Evolutionary conservation across 2,888 invertebrate genomes (phyloP).

Genomic region (Melinaea menophilus): DNA sequence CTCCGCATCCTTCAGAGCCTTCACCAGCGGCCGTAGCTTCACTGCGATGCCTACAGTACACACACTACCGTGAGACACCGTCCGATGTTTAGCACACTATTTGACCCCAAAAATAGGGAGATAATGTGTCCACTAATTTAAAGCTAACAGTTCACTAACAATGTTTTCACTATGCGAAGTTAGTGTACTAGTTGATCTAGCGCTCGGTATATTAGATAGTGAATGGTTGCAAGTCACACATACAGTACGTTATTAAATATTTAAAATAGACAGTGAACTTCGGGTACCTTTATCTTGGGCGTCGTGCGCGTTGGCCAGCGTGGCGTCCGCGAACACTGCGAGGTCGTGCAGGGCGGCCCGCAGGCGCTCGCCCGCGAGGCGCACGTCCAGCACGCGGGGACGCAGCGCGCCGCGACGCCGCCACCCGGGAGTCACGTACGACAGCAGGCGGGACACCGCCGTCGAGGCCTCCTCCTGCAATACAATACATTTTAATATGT

Average conservation of each 20-base stretch:
- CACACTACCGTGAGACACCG: too few relatives aligned
- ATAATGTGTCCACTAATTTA: too few relatives aligned
- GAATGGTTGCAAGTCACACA: too few relatives aligned
- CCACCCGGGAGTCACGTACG: conserved; percentile 90
- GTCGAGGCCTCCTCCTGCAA: conserved; percentile 84
- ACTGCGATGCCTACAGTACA: conserved; percentile 74
- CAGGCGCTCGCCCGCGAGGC: conserved; percentile 86
- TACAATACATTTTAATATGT: neutral
- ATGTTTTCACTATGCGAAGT: too few relatives aligned
- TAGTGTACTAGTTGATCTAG: too few relatives aligned
- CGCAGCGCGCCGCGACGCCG: conserved; percentile 87
- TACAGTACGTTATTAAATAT: too few relatives aligned
- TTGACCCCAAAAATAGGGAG: too few relatives aligned
- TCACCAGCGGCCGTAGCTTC: conserved; percentile 87
- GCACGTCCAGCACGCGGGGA: conserved; percentile 88
- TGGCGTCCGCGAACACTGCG: conserved; percentile 92
- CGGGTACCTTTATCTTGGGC: conserved; percentile 85
- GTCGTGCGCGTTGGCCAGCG: conserved; percentile 90
- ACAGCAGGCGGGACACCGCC: conserved; percentile 83
- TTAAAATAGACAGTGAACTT: neutral
- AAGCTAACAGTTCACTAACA: too few relatives aligned
- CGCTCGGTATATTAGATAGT: too few relatives aligned
- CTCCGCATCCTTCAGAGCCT: conserved; percentile 88
- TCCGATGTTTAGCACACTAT: too few relatives aligned
- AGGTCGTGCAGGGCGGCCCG: conserved; percentile 91